Evolutionary conservation across 1,140 invertebrate genomes (phyloP), one percentile per base, ranked within the genome.

Genomic region (Anastrepha ludens): DNA sequence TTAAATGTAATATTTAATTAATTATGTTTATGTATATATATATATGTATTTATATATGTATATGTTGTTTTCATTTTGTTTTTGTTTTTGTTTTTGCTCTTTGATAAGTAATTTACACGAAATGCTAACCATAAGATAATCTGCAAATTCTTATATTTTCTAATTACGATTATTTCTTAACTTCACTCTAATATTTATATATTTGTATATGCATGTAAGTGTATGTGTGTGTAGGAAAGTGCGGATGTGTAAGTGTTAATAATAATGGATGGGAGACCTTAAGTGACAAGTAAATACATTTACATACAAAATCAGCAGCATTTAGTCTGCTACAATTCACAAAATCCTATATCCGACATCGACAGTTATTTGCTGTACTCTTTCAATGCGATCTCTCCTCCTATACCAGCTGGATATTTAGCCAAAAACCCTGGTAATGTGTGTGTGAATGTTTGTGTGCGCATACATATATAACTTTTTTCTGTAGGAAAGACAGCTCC

Each of bases 1-100:
- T 90, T 89, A 88, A 87, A 86, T 87, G 78, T 87, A 59, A 88
- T 88, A 81, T 59, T 85, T 85, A 88, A 86, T 86, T 88, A 85
- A 86, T 85, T 85, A 86, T 86, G 62, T 85, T 85, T 87, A 87
- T 78, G 60, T 87, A 87, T 87, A 78, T 87, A 59, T 85, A 60
- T 64, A 47, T 55, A 44, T 64, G 85, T 85, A 20, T 55, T 86
- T 70, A 70, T 87, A 85, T 85, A 29, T 58, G 8, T 70, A 65
- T 87, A 67, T 85, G 60, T 20, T 86, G 50, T 87, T 44, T 85
- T 86, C 3, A 55, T 2, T 55, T 55, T 55, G 50, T 2, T 55
- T 29, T 55, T 55, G 11, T 55, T 55, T 11, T 29, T 29, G 29
- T 29, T 55, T 55, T 55, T 55, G 50, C 50, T 74, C 55, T 78